Evolutionary conservation across 2,797 vertebrate genomes (phyloP), one percentile per base, ranked within the genome.

Genomic region (Chaunax sp.): DNA sequence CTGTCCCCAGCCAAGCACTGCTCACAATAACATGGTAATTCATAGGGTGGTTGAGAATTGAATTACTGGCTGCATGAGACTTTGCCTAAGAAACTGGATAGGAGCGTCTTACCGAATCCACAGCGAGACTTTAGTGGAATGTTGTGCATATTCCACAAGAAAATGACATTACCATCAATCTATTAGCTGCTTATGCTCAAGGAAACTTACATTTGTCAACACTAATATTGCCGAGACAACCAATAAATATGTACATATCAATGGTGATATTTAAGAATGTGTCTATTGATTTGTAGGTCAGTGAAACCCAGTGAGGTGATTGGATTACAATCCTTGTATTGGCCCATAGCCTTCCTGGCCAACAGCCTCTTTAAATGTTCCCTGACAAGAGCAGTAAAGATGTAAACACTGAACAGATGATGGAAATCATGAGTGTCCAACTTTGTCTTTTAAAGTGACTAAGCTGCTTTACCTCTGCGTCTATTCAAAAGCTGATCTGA

Each of bases 1-100:
- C 37, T 8, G 49, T 22, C 44, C 43, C 22, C 52, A 35, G 61
- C 73, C 77, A 84, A 70, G 7, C 40, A 60, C 46, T 45, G 37
- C 72, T 85, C 64, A 50, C 58, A 73, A 44, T 46, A 61, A 40
- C 65, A 43, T 16, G 47, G 49, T 66, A 47, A 75, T 66, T 68
- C 65, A 77, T 35, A 19, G 33, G 57, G 52, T n/a, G 57, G 54
- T 15, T 37, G 28, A 65, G 49, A 76, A 80, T 15, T 57, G 2
- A 69, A 77, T 75, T 47, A 56, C 33, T 55, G 66, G 40, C 47
- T 75, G 37, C 52, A 67, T 64, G 57, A 71, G 58, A 72, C 54
- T 62, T 25, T 56, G 26, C 59, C 70, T 37, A 43, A 33, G 30
- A 67, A 77, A 57, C 60, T 66, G 51, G 22, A 63, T 18, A 41